Conservation (phyloP, 1,140 invertebrate species). For the Anastrepha obliqua region DNA sequence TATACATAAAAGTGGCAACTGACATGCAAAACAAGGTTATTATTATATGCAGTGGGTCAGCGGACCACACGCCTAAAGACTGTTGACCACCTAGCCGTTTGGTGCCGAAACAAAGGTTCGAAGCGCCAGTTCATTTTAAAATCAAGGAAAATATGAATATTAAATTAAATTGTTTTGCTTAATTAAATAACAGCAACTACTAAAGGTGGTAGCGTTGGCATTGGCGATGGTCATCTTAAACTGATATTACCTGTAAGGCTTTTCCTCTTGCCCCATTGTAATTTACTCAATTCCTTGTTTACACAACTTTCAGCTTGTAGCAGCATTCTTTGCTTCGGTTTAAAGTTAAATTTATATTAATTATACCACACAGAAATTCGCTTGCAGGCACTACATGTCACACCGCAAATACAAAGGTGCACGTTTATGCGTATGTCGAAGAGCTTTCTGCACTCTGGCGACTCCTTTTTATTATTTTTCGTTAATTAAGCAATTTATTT, state of each 20-base stretch:
- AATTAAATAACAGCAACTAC: conserved; percentile 68
- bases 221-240: background rate
- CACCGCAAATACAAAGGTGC: background rate
- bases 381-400: conserved; percentile 45
- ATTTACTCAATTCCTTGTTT: conserved; percentile 28
- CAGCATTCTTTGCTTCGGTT: conserved; percentile 5
- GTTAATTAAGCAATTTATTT: conserved; percentile 50
- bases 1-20: conserved; percentile 71
- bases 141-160: conserved; percentile 58
- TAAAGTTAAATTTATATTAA: conserved; percentile 51
- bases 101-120: conserved; percentile 15
- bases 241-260: background rate
- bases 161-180: conserved; percentile 73
- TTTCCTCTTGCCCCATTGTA: background rate
- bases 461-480: conserved; percentile 33
- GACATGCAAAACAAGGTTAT: background rate
- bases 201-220: background rate
- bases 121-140: conserved; percentile 52
- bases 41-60: background rate
- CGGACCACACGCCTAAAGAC: conserved; percentile 62
- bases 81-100: background rate
- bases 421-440: conserved; percentile 4
- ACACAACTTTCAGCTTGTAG: background rate
- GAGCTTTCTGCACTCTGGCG: background rate
- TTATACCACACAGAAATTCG: conserved; percentile 49